These are phyloP conservation scores for Gerris lacustris DNA, from an alignment of 2,888 invertebrate genomes.

Conservation along the genomic window DNA sequence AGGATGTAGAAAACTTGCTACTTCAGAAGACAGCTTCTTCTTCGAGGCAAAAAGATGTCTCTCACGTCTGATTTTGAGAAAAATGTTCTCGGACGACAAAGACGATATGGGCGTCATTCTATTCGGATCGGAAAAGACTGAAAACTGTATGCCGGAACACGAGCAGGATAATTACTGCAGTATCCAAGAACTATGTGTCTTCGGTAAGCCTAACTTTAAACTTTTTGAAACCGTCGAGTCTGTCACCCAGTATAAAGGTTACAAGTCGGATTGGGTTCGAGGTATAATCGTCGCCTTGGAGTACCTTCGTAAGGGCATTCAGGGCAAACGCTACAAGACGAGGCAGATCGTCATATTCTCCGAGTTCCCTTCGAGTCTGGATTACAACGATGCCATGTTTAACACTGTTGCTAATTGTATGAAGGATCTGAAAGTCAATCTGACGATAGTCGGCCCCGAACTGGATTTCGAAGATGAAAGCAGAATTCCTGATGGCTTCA, in stretches of 20 bases:
- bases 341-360: slow-evolving; percentile 22
- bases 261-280: slow-evolving; percentile 19
- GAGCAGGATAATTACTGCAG: slow-evolving; percentile 1
- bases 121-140: slow-evolving; percentile 18
- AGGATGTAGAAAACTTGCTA: slow-evolving; percentile 4
- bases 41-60: slow-evolving; percentile 20
- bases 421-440: neutral
- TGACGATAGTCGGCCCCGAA: neutral
- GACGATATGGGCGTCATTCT: slow-evolving; percentile 22
- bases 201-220: slow-evolving; percentile 18
- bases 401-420: neutral
- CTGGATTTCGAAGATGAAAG: neutral
- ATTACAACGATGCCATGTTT: neutral
- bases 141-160: slow-evolving; percentile 12
- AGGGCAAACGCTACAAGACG: slow-evolving; percentile 19
- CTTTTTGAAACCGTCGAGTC: slow-evolving; percentile 15
- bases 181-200: slow-evolving; percentile 9
- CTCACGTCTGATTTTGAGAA: slow-evolving; percentile 20
- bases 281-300: slow-evolving; percentile 19
- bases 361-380: slow-evolving; percentile 14
- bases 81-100: slow-evolving; percentile 22
- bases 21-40: slow-evolving; percentile 9
- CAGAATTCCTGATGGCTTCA: neutral
- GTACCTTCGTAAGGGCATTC: slow-evolving; percentile 20
- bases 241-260: slow-evolving; percentile 5